Conservation (phyloP, 2,888 invertebrate genomes). For the Drosophila birchii region DNA sequence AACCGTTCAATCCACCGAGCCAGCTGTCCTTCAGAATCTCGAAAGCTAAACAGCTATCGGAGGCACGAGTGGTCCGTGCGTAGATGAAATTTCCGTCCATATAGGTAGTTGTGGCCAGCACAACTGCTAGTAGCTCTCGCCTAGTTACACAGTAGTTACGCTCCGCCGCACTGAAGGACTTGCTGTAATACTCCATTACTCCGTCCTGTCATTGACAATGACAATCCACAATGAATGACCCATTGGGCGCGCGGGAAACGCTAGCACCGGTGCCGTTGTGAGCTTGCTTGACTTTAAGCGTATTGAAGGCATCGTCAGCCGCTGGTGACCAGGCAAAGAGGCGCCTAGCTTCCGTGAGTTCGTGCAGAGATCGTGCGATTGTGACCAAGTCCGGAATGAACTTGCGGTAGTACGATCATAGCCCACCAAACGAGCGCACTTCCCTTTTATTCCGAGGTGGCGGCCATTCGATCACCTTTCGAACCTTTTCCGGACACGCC, state of each 20-base stretch:
- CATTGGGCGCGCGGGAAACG: too few relatives aligned
- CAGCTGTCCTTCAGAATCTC: not conserved
- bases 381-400: not conserved
- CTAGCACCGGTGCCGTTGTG: too few relatives aligned
- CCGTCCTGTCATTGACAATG: conserved; percentile 4
- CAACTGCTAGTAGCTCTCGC: conserved; percentile 6
- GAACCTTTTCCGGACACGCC: not conserved
- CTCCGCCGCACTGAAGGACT: not conserved
- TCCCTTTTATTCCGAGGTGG: not conserved
- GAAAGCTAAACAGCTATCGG: not conserved
- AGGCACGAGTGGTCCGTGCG: not conserved
- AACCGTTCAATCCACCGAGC: not conserved
- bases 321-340: not conserved
- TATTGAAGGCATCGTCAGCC: not conserved
- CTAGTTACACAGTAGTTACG: conserved; percentile 11
- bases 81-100: not conserved
- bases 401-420: not conserved
- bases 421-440: not conserved
- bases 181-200: conserved; percentile 3
- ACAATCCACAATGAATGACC: too few relatives aligned
- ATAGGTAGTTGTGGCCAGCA: not conserved
- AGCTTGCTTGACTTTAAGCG: not conserved
- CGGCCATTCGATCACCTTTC: not conserved
- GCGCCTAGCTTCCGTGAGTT: not conserved
- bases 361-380: not conserved